phyloP scores from a whole-genome alignment of 2,113 vertebrate species.

The Tichodroma muraria region DNA sequence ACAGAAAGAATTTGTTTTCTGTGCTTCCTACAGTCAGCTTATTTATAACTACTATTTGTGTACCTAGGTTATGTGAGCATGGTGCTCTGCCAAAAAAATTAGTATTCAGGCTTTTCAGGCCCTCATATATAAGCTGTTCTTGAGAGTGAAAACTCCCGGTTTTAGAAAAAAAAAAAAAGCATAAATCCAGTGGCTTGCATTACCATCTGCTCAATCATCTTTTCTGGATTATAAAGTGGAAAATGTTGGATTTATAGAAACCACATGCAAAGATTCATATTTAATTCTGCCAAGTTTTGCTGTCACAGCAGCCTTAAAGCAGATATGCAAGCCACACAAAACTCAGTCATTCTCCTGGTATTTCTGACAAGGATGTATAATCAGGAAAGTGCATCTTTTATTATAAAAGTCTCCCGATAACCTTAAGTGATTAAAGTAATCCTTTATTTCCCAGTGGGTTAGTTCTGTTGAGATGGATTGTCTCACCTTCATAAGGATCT shows the following conservation, averaged over 20 bases:
- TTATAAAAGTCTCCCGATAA: constrained; percentile 4
- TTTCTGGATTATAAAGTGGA: constrained; percentile 64
- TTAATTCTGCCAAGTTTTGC: constrained; percentile 64
- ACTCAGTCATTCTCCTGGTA: constrained; percentile 30
- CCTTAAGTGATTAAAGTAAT: constrained; percentile 14
- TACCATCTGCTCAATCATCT: constrained; percentile 65
- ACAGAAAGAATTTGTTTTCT: constrained; percentile 11
- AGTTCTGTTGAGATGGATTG: not conserved
- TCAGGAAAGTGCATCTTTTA: constrained; percentile 15
- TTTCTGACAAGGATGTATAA: constrained; percentile 26
- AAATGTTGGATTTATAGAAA: constrained; percentile 59
- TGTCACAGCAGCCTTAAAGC: constrained; percentile 57
- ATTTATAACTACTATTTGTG: constrained; percentile 44
- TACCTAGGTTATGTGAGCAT: constrained; percentile 24
- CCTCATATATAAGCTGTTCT: not conserved
- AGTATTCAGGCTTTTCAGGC: constrained; percentile 38
- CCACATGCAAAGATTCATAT: constrained; percentile 61
- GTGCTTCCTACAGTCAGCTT: constrained; percentile 16
- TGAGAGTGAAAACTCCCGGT: constrained; percentile 21
- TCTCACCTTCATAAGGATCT: constrained; percentile 10
- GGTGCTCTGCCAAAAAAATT: constrained; percentile 33
- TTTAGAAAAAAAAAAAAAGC: constrained; percentile 34
- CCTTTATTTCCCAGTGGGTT: not conserved
- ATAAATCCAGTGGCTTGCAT: constrained; percentile 57
- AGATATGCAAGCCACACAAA: constrained; percentile 47